Conservation (phyloP, 2,888 invertebrate species). For the Allolobophora icterica region DNA sequence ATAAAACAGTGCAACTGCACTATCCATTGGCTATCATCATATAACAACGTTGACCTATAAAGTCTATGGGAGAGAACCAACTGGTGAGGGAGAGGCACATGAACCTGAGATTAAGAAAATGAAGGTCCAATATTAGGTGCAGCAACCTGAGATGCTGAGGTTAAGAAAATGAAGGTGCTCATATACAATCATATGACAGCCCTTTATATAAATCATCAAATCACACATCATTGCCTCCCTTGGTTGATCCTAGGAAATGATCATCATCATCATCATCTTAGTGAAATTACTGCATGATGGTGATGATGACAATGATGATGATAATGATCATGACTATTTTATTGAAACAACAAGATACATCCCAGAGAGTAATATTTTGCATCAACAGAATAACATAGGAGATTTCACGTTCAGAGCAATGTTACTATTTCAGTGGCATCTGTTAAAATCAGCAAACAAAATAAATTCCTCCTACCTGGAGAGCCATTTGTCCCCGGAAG, state of each 20-base stretch:
- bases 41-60: not conserved
- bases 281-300: not conserved
- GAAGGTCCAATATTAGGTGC: no score
- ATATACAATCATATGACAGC: no score
- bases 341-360: not conserved
- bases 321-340: not conserved
- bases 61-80: not conserved
- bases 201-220: no score
- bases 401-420: not conserved
- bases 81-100: not conserved
- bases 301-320: not conserved
- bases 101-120: slow-evolving; percentile 1
- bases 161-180: not conserved
- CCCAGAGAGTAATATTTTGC: not conserved
- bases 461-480: not conserved
- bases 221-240: not conserved
- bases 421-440: not conserved
- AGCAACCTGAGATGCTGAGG: not conserved
- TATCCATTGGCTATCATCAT: not conserved
- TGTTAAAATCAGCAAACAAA: not conserved
- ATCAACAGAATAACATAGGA: not conserved
- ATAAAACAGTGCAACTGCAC: not conserved
- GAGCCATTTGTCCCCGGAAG: not conserved
- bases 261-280: not conserved
- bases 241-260: not conserved